Evolutionary conservation across 1,140 invertebrate genomes (phyloP), one percentile per base, ranked within the genome.

Genomic region (Scaptomyza pallida): DNA sequence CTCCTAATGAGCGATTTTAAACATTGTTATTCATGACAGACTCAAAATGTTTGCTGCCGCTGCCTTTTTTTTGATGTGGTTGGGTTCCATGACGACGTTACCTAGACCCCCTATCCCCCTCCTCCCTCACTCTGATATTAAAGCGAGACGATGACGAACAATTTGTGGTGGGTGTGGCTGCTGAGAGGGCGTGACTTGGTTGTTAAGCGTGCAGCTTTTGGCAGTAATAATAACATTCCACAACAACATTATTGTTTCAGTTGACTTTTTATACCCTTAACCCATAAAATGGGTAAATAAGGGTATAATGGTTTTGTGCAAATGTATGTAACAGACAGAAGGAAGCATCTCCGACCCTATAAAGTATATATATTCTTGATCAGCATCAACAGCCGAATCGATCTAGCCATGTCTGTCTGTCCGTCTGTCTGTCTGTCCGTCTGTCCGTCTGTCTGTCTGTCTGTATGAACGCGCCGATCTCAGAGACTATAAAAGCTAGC

Each of bases 1-100:
- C 75, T 77, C 81, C 77, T 86, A 86, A 86, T 86, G 81, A 86
- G 82, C 81, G 81, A 86, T 68, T 86, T 88, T 88, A 75, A 81
- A 79, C 73, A 86, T 80, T 83, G 79, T 78, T 75, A 75, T 78
- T 75, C 79, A 71, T 78, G 71, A 63, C 65, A 60, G 62, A 13
- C 35, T 51, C 50, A 45, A 37, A 37, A 37, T 37, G 33, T n/a
- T 50, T 8, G 30, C 5, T 23, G 74, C 30, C 75, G 72, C 68
- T 48, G 78, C 73, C 81, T 80, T 85, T 85, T 81, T 80, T 85
- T 85, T 81, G 50, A 81, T 85, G 81, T 85, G 81, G 81, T 37
- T 37, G 33, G 33, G 33, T 86, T 85, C 67, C 65, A 62, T 33
- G 57, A 15, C 9, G 59, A 56, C 68, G 75, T 41, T 44, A 30